phyloP scores from a whole-genome alignment of 2,797 vertebrate genomes.

The Clarias laeviceps region DNA sequence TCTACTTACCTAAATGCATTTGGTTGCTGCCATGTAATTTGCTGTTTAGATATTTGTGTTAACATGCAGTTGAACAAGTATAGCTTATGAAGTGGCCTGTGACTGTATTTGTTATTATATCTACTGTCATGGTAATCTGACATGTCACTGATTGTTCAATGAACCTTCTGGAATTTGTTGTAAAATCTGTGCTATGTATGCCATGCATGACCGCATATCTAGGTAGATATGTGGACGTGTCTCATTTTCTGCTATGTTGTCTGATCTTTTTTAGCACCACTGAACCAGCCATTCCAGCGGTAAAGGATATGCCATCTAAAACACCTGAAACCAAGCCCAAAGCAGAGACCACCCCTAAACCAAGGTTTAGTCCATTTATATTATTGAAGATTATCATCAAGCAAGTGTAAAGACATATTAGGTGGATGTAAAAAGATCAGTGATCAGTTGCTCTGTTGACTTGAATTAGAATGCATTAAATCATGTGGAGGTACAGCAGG shows the following conservation, averaged over 20 bases:
- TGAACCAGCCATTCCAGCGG: slow-evolving; percentile 16
- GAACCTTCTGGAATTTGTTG: background rate
- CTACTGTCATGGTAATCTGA: background rate
- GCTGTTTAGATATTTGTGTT: no score
- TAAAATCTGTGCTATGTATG: slow-evolving; percentile 13
- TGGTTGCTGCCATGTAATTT: no score
- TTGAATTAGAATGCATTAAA: background rate
- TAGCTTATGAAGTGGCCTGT: no score
- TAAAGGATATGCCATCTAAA: slow-evolving; percentile 34
- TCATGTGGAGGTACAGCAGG: no score
- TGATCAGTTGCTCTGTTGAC: background rate
- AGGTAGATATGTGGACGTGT: background rate
- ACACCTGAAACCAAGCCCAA: slow-evolving; percentile 16
- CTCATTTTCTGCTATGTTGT: slow-evolving; percentile 11
- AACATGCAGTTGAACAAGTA: no score
- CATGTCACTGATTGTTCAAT: background rate
- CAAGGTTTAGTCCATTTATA: slow-evolving; percentile 55
- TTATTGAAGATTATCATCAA: background rate
- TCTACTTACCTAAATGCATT: no score
- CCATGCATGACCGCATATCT: slow-evolving; percentile 7
- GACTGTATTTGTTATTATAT: background rate
- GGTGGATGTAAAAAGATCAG: background rate
- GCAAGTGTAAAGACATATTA: background rate
- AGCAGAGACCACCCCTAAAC: slow-evolving; percentile 38
- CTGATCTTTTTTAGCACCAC: slow-evolving; percentile 4